Evolutionary conservation across 2,888 invertebrate genomes (phyloP), one percentile per base, ranked within the genome.

Genomic region (Alcis repandata): DNA sequence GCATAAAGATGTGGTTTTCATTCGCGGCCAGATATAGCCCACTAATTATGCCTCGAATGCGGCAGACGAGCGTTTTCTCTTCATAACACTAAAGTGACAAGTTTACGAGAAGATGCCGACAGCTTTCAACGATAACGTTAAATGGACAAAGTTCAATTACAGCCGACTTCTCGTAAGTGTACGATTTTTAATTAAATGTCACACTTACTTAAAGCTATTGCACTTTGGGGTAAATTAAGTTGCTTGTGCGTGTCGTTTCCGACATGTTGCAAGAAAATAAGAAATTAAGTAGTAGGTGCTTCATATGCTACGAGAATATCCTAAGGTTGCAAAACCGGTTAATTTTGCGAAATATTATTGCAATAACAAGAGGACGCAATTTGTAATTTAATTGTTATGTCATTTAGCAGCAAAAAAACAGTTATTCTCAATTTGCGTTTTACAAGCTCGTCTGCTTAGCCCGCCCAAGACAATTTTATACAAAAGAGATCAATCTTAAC

Each of bases 1-100:
- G 76, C 84, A 85, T 88, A 89, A 90, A 88, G 84, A 85, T 83
- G 83, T 80, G 77, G 80, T 85, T 79, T 89, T 89, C 85, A 90
- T 87, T 86, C 82, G 85, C 73, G 78, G 78, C 81, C 77, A 83
- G 83, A 81, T 84, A 84, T 78, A 68, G 79, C 81, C 76, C 78
- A 72, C 85, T 87, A 87, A 86, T 87, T 85, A 85, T 79, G 80
- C 75, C 73, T 71, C 67, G 65, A 75, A 72, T 68, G 72, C 63
- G 62, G 69, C 78, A 78, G 74, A 77, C 80, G 73, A 70, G 77
- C 82, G 79, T 76, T 77, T 79, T 81, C 79, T 81, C 77, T 80
- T 80, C 81, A 83, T 85, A 27, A 45, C 45, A 45, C 13, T 56
- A 83, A 78, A 79, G 72, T 76, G 73, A 78, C 76, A 69, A 76